Base-by-base conservation (phyloP, 2,888 invertebrate genomes). In the Agrotis clavis region DNA sequence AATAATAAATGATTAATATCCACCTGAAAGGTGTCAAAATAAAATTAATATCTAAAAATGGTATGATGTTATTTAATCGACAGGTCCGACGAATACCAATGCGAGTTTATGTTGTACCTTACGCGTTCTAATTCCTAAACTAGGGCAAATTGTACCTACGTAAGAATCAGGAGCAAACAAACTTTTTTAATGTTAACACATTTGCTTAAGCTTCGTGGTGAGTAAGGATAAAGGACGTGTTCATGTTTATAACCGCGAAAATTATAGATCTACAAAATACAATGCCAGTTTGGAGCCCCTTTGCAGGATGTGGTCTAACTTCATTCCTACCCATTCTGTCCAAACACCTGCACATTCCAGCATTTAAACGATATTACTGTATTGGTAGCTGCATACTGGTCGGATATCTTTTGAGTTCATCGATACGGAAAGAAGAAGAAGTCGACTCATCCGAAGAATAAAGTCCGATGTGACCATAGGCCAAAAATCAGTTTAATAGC, bases 101-200 rank as follows among this genome's bases (percentile, higher is more conserved):
- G 19, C 7, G 16, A 19, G 53, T 45, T 60, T 59, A 50, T 53
- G 57, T 48, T 30, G 51, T 61, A 57, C 53, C 57, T 25, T n/a
- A 6, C 25, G 53, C 62, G 65, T 56, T 79, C 66, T 73, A 62
- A 57, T 80, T 74, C 48, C 35, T 63, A 53, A 77, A 77, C 74
- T 60, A 62, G 77, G 74, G 66, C 74, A 74, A 77, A 74, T 48
- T 73, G 65, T 51, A 21, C 47, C 56, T 57, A 73, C 47, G 65
- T 53, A 66, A 56, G 64, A 64, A 21, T 45, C 51, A 48, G 50
- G 35, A 61, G 63, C 45, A 81, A 69, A 65, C 57, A 81, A 75
- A 76, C 62, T 81, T 75, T 81, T 81, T 54, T 54, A 81, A 81
- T 68, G 19, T 69, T 81, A 75, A 81, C 81, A 75, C 63, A 67